Base-by-base conservation (phyloP, 2,113 vertebrate genomes). In the Chascanopsetta lugubris region DNA sequence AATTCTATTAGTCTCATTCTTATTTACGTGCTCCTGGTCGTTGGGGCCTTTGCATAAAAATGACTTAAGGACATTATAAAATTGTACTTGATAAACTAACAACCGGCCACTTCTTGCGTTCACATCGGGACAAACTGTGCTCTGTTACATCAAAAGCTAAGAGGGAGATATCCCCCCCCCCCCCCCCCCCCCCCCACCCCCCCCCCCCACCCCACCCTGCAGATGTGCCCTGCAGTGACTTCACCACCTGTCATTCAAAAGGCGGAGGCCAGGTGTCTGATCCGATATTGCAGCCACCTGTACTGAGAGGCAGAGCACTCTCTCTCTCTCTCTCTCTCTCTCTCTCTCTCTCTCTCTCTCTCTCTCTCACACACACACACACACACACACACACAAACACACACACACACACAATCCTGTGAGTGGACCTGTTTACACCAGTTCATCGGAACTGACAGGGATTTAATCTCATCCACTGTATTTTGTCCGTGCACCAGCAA, bases 211-310 rank as follows among this genome's bases (percentile, higher is more conserved):
- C 56, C 63, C 48, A 57, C 62, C 79, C 64, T 71, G 64, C 81
- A 79, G 77, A 85, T 87, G 73, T 87, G 80, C 81, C 80, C 83
- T 64, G 59, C 69, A 61, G 77, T 87, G 84, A 87, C 85, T 78
- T 75, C 77, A 85, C 71, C 81, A 85, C 84, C 84, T 89, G 89
- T 84, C 89, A 89, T 68, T 90, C 86, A 90, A 82, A 85, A 83
- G 75, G 77, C 54, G 8, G 38, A 69, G 76, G 29, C 79, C 85
- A 90, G 86, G 79, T 88, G 85, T 72, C 73, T 80, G 76, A 61
- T 82, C 79, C 65, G 18, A 30, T 76, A 59, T 27, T 26, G 29
- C 82, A 76, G 79, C 75, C 89, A 92, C 89, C 89, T 90, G 86
- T 73, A 75, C 70, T 57, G 67, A 72, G 32, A 79, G 20, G 40